phyloP scores from a whole-genome alignment of 2,888 invertebrate species.

The Corbicula japonica region DNA sequence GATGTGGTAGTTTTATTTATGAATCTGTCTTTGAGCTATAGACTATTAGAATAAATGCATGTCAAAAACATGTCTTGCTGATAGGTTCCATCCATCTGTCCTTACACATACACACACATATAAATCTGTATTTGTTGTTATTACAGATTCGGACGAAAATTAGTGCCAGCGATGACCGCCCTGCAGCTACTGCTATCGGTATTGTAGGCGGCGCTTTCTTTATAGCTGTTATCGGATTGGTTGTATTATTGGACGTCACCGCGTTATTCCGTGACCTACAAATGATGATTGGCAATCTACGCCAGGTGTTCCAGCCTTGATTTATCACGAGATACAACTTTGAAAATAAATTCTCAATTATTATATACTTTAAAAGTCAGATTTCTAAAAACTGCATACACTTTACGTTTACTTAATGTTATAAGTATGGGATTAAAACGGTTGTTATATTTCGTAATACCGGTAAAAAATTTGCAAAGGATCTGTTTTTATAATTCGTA shows the following conservation, averaged over 20 bases:
- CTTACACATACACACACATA: neutral
- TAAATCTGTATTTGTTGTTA: neutral
- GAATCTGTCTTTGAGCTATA: neutral
- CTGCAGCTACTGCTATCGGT: constrained; percentile 55
- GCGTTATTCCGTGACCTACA: constrained; percentile 42
- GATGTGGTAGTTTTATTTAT: neutral
- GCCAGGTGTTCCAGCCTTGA: constrained; percentile 37
- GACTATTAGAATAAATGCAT: neutral
- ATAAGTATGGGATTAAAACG: too few species aligned
- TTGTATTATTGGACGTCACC: constrained; percentile 51
- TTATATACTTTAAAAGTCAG: too few species aligned
- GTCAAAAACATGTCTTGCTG: neutral
- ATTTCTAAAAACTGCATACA: too few species aligned
- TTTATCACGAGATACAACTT: too few species aligned
- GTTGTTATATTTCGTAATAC: too few species aligned
- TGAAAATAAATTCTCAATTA: too few species aligned
- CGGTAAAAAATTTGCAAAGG: too few species aligned
- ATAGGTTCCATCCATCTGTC: neutral
- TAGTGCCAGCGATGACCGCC: constrained; percentile 53
- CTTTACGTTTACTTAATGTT: too few species aligned
- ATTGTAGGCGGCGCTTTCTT: constrained; percentile 46
- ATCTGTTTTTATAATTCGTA: too few species aligned
- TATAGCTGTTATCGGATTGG: constrained; percentile 23
- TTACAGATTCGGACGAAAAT: constrained; percentile 54
- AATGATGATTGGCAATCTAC: constrained; percentile 36